These are phyloP conservation scores for Patiria pectinifera DNA, from an alignment of 53 echinoderm and acorn worm species.

Conservation along the genomic window DNA sequence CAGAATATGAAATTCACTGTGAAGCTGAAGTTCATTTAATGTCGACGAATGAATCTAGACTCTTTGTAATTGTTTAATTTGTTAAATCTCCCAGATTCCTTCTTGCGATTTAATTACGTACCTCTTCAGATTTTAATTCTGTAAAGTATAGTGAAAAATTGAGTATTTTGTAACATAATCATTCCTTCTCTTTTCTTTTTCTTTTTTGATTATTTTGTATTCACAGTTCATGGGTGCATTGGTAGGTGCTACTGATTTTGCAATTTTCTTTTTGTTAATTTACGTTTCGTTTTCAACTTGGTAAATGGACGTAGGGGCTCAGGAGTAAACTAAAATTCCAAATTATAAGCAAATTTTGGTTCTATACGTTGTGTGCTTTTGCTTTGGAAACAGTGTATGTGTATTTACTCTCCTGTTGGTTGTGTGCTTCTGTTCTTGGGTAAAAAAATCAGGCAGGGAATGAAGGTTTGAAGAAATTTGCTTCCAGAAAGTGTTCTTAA, in stretches of 20 bases:
- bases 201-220: background rate
- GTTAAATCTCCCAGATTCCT: no score
- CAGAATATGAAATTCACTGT: background rate
- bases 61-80: background rate
- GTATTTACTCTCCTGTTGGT: background rate
- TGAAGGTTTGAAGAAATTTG: background rate
- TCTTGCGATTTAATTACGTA: background rate
- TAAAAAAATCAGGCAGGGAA: background rate
- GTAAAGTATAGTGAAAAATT: background rate
- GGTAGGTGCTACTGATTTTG: conserved; percentile 20
- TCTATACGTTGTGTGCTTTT: background rate
- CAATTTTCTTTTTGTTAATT: background rate
- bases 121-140: background rate
- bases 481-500: no score
- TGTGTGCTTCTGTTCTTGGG: background rate
- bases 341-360: background rate
- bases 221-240: conserved; percentile 56
- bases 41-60: background rate
- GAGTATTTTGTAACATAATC: conserved; percentile 8
- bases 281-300: background rate
- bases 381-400: background rate
- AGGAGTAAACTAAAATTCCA: background rate
- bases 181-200: background rate
- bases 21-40: background rate
- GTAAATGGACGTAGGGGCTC: background rate